Evolutionary conservation across 2,113 vertebrate species (phyloP), one percentile per base, ranked within the genome.

Genomic region (Rhadina sibilatrix): DNA sequence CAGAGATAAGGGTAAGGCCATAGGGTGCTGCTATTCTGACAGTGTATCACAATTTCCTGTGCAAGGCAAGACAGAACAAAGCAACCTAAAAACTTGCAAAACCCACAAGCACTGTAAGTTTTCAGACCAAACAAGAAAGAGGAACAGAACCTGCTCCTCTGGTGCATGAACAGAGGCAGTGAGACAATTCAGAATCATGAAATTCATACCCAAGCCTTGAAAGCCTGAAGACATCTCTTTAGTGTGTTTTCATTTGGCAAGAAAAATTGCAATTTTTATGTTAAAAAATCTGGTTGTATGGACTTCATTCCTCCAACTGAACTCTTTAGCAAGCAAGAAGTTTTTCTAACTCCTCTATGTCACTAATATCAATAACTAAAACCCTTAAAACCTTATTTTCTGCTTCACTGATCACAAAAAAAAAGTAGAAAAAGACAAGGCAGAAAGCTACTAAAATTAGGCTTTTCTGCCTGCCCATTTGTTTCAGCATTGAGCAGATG

Each of bases 41-140:
- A 6, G 7, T 16, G 56, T 71, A 81, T 20, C 94, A 91, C 82
- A 74, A 21, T 31, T 95, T 97, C 90, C 90, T 95, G 90, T 68
- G 68, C 15, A 84, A 47, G 21, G 35, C 8, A 50, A 85, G 46
- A 69, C 10, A 76, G 65, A 87, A 91, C 22, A 91, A 71, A 90
- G 9, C 47, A 80, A 69, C 46, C 28, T 54, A 12, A 61, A 11
- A 4, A 17, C 2, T 91, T 93, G 82, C 89, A 87, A 85, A 93
- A 84, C 10, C 57, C 61, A 37, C 44, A 84, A 10, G 44, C 6
- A 68, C 12, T 70, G 35, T n/a, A 49, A 60, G 30, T 54, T 23
- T 72, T 64, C 7, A 21, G 38, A 68, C 60, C 21, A 68, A 91
- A 90, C 9, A 52, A 47, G 69, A 37, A 91, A 90, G 84, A 91